Evolutionary conservation across 1,140 invertebrate genomes (phyloP), one percentile per base, ranked within the genome.

Genomic region (Eumaeus atala): DNA sequence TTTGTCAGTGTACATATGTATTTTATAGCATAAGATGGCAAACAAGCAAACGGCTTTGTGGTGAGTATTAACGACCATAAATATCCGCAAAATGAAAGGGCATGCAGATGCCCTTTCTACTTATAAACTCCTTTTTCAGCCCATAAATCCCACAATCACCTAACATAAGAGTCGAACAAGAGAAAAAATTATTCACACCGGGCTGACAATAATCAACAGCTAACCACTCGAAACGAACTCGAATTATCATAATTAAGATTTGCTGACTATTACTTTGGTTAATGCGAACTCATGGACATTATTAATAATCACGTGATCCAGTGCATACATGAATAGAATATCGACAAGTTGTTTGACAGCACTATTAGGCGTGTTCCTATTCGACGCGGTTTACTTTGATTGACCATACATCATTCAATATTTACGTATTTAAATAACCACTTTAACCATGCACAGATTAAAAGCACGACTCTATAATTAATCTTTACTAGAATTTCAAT

Each of bases 361-460:
- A 72, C 71, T 76, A 77, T 80, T 74, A 76, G 67, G 56, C 21
- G 11, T 58, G 59, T 57, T 58, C 56, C 61, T 62, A 62, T 72
- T 80, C 65, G 65, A 67, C 66, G 59, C 59, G 56, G 54, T 61
- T 58, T 54, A 49, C 58, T 61, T 53, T 72, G 72, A 77, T 70
- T 70, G 58, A 61, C 62, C 74, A 76, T 72, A 72, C 58, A 73
- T 77, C 73, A 80, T 65, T 73, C 55, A 65, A 64, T 67, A 70
- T 70, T 70, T 62, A 66, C 64, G 58, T 56, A 65, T 66, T 70
- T 66, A 58, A 67, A 62, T 64, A 63, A 67, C 63, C 61, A 64
- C 66, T 71, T 70, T 71, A 64, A 64, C 70, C 63, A 51, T 61
- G 61, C 55, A 69, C 69, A 77, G 70, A 77, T 80, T 80, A 76